Conservation (phyloP, 2,888 invertebrate genomes). For the Agonopterix arenella region DNA sequence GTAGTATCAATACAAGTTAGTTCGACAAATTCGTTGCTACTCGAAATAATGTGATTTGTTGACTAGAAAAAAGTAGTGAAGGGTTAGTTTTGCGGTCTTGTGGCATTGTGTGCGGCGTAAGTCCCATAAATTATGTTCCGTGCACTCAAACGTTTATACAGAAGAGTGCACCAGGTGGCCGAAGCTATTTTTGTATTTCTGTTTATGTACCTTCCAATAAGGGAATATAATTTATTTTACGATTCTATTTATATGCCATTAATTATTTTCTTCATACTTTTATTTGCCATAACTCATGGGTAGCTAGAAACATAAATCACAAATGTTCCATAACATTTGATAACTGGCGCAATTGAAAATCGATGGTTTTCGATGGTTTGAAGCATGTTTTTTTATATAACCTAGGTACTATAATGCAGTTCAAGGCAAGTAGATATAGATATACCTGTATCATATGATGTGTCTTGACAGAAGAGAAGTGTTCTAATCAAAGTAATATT, state of each 20-base stretch:
- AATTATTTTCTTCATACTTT: too few relatives aligned
- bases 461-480: too few relatives aligned
- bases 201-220: conserved; percentile 53
- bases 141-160: conserved; percentile 45
- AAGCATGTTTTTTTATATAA: too few relatives aligned
- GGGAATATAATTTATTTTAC: conserved; percentile 63
- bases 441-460: too few relatives aligned
- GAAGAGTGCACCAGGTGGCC: conserved; percentile 59
- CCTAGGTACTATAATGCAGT: too few relatives aligned
- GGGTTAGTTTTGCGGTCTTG: conserved; percentile 65
- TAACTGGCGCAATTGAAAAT: too few relatives aligned
- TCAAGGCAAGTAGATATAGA: too few relatives aligned
- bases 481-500: too few relatives aligned
- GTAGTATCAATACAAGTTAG: conserved; percentile 25
- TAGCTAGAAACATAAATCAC: too few relatives aligned
- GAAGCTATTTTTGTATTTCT: conserved; percentile 58
- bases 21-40: conserved; percentile 20
- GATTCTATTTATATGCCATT: conserved; percentile 41
- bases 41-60: conserved; percentile 44
- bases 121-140: conserved; percentile 60
- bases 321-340: too few relatives aligned
- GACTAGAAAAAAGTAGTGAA: conserved; percentile 55
- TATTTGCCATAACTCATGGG: too few relatives aligned
- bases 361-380: too few relatives aligned
- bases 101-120: conserved; percentile 47